Conservation (phyloP, 2,113 vertebrate species). For the Nycticorax nycticorax region DNA sequence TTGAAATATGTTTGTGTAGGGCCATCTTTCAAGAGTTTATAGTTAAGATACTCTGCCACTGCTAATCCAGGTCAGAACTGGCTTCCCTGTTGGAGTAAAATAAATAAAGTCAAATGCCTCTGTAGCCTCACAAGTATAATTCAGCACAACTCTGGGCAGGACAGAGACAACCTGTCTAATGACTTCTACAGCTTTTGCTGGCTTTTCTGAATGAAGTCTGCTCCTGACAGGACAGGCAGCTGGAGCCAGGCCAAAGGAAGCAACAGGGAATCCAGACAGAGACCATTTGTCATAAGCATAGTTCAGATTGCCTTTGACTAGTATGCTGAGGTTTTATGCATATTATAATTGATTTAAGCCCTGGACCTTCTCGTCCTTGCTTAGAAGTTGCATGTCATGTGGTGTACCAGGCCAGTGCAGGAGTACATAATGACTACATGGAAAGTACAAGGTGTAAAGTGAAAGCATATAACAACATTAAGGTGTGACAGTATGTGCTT, state of each 20-base stretch:
- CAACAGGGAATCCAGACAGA: background rate
- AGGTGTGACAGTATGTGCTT: background rate
- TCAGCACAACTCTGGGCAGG: background rate
- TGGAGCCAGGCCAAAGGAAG: constrained; percentile 1
- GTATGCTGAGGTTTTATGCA: background rate
- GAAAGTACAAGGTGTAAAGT: background rate
- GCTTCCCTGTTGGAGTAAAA: background rate
- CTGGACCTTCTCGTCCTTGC: background rate
- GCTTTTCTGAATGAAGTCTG: constrained; percentile 2
- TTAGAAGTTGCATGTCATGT: background rate
- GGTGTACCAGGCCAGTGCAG: background rate
- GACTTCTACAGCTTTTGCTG: background rate
- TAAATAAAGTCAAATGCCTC: background rate
- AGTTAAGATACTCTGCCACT: background rate
- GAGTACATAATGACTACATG: fast-evolving
- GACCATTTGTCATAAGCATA: background rate
- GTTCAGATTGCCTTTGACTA: background rate
- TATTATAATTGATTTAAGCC: background rate
- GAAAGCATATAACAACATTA: background rate
- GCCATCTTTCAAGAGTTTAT: background rate
- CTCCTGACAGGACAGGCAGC: background rate
- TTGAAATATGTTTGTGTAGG: background rate
- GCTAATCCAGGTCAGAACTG: background rate
- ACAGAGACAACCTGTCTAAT: background rate
- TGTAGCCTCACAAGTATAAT: background rate